Conservation (phyloP, 1,140 invertebrate species). For the Drosophila ohnishii region DNA sequence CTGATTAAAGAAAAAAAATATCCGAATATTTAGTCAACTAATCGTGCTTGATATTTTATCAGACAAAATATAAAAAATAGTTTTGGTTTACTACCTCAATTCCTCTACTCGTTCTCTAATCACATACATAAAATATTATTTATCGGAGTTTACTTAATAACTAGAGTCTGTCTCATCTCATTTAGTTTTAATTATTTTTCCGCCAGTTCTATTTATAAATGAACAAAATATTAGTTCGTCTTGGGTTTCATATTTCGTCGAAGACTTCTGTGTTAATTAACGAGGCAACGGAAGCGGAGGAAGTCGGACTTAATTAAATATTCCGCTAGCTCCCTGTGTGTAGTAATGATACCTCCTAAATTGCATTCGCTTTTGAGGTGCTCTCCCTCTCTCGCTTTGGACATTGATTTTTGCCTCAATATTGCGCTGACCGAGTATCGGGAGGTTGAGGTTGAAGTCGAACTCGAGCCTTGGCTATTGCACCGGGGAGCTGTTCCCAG, state of each 20-base stretch:
- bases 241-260: not conserved
- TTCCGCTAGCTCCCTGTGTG: not conserved
- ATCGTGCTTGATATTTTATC: too few species aligned
- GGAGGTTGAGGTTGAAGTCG: constrained; percentile 31
- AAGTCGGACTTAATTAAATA: constrained; percentile 1
- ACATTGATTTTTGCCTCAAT: constrained; percentile 75
- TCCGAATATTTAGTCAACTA: too few species aligned
- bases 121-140: too few species aligned
- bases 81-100: too few species aligned
- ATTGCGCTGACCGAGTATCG: constrained; percentile 12
- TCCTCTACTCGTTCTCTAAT: not conserved
- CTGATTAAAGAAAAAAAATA: not conserved
- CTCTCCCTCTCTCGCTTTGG: constrained; percentile 36
- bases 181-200: not conserved
- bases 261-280: constrained; percentile 2
- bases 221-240: not conserved
- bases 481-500: constrained; percentile 28
- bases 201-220: not conserved
- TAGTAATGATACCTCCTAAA: constrained; percentile 4
- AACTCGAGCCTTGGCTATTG: constrained; percentile 46
- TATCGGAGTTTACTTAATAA: not conserved
- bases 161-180: not conserved
- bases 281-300: not conserved
- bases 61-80: too few species aligned
- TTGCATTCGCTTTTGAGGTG: constrained; percentile 23